Evolutionary conservation across 2,888 invertebrate species (phyloP), one percentile per base, ranked within the genome.

Genomic region (Branchellion lobata): DNA sequence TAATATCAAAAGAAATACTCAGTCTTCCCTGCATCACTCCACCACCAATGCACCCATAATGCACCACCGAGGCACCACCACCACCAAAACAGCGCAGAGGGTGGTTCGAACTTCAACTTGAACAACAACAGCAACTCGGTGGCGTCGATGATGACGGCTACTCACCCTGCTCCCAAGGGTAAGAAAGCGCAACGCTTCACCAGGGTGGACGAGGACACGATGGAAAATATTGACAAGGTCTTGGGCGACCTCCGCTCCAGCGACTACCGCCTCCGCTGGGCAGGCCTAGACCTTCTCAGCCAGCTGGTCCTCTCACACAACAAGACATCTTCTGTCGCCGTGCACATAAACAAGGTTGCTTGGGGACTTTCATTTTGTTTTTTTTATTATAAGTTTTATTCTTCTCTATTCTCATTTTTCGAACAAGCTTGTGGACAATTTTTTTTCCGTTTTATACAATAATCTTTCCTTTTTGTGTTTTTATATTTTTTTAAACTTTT

Each of bases 211-310:
- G 82, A 81, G 34, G 53, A 68, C 21, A 72, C 81, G 14, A 40
- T 82, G 65, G 79, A 77, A 24, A 80, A 79, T n/a, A 61, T 82
- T 31, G 29, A 31, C 2, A 78, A 68, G 24, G 33, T 82, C 47
- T 78, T 78, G 1, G 68, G 57, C 2, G 71, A 51, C 31, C 68
- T 82, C 61, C 77, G 73, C 14, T 80, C 82, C 78, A 82, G 71
- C 53, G 87, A 88, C 81, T 88, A 87, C 86, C 83, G 85, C 76
- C 85, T 86, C 65, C 81, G 88, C 24, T 84, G 85, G 80, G 83
- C 85, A 40, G 87, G 86, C 24, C 84, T 88, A 53, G 83, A 84
- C 40, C 82, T 84, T 24, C 84, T 88, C 36, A 83, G 84, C 47
- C 84, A 85, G 74, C 84, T 87, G 84, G 84, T 85, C 76, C 11